Conservation (phyloP, 2,888 invertebrate species). For the Mactromeris polynyma region DNA sequence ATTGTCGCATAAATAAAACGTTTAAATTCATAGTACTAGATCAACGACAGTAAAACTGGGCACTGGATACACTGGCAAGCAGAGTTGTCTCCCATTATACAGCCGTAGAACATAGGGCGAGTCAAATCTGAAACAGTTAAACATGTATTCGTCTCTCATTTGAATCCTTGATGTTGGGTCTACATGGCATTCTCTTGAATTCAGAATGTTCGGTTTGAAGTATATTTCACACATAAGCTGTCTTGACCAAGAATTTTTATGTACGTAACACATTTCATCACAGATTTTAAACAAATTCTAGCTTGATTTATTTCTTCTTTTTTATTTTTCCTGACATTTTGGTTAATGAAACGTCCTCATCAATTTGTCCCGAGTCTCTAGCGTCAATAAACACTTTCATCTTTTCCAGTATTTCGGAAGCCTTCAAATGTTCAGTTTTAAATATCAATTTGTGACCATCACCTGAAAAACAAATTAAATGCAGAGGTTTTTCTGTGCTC, state of each 20-base stretch:
- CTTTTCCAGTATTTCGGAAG: conserved; percentile 72
- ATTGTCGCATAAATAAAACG: too few relatives aligned
- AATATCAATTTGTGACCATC: conserved; percentile 77
- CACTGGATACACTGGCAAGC: too few relatives aligned
- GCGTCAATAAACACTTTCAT: conserved; percentile 70
- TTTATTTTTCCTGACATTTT: conserved; percentile 62
- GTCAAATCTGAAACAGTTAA: too few relatives aligned
- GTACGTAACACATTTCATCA: not conserved
- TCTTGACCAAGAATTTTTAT: not conserved
- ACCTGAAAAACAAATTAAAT: conserved; percentile 71
- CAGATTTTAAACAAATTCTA: not conserved
- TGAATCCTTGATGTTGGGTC: too few relatives aligned
- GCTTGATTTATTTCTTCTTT: conserved; percentile 30
- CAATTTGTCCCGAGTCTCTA: conserved; percentile 64
- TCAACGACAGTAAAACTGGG: too few relatives aligned
- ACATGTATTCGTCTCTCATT: too few relatives aligned
- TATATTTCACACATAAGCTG: too few relatives aligned
- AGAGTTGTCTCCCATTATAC: too few relatives aligned
- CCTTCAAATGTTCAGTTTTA: conserved; percentile 72
- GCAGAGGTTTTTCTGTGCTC: not conserved
- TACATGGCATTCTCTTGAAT: too few relatives aligned
- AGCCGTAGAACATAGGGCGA: too few relatives aligned
- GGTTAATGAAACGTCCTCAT: conserved; percentile 57
- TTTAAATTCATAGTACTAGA: too few relatives aligned
- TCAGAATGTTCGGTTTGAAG: too few relatives aligned